A percentile compares a stretch with the other conserved stretches of the same genome.
These are phyloP conservation scores for Misgurnus mizolepis DNA, from an alignment of 2,113 vertebrate species.

Conservation along the genomic window DNA sequence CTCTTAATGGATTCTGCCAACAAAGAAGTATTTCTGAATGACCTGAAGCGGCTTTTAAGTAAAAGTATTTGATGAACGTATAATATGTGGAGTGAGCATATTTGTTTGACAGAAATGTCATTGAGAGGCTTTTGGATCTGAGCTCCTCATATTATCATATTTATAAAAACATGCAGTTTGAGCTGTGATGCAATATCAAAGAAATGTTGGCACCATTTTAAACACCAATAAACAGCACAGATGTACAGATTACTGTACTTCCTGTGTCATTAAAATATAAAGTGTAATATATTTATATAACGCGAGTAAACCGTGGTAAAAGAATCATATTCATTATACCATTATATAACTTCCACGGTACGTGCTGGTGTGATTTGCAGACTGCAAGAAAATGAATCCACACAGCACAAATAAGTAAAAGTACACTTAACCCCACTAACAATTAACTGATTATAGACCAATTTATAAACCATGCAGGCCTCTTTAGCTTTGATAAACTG, in stretches of 20 bases:
- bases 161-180: no score
- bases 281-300: not conserved
- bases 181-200: not conserved
- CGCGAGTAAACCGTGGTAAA: not conserved
- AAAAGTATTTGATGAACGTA: no score
- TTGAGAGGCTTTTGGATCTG: no score
- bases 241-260: not conserved
- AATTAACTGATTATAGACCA: slow-evolving; percentile 1
- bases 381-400: not conserved
- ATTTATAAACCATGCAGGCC: not conserved
- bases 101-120: no score
- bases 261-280: not conserved
- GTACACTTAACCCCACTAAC: not conserved
- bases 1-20: no score
- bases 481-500: not conserved
- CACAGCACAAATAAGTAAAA: not conserved
- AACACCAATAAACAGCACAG: not conserved
- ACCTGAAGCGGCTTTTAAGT: no score
- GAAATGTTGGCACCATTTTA: not conserved
- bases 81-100: no score
- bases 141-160: no score
- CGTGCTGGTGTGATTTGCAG: not conserved
- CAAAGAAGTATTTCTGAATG: no score
- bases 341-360: not conserved
- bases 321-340: not conserved